Conservation (phyloP, 2,888 invertebrate species). For the Trichogramma evanescens region DNA sequence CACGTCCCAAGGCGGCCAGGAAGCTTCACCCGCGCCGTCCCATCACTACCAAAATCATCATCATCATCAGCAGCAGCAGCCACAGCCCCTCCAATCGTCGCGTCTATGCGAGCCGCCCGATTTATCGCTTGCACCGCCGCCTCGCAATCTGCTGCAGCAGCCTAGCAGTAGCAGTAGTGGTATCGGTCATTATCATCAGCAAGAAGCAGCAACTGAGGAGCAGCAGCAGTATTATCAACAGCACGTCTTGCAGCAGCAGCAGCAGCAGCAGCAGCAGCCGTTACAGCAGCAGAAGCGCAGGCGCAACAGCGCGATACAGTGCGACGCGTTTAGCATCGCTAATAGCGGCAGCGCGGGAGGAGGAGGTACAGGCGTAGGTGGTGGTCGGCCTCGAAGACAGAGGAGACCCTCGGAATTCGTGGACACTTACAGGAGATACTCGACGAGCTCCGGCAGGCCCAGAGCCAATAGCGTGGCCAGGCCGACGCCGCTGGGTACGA, state of each 20-base stretch:
- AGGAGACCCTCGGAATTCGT: constrained; percentile 32
- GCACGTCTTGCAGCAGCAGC: neutral
- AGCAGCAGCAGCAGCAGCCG: neutral
- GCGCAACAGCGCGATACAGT: constrained; percentile 24
- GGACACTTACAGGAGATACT: constrained; percentile 18
- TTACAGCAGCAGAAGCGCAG: constrained; percentile 5
- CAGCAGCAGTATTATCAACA: neutral
- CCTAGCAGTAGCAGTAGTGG: neutral
- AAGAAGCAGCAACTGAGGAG: neutral
- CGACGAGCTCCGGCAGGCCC: constrained; percentile 23
- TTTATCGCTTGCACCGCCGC: neutral
- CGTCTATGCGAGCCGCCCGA: neutral
- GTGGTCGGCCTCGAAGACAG: constrained; percentile 27
- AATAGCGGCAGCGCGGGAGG: neutral
- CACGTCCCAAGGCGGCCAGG: constrained; percentile 11
- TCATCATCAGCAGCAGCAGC: constrained; percentile 5
- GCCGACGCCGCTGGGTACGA: constrained; percentile 40
- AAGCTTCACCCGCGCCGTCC: constrained; percentile 18
- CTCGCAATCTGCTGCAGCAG: too few relatives aligned
- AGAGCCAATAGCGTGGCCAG: constrained; percentile 37
- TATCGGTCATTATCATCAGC: too few relatives aligned
- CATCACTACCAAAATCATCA: constrained; percentile 18
- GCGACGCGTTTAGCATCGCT: neutral
- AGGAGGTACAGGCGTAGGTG: neutral
- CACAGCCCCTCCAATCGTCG: constrained; percentile 7